phyloP scores from a whole-genome alignment of 2,113 vertebrate species.

The Narcine bancroftii region DNA sequence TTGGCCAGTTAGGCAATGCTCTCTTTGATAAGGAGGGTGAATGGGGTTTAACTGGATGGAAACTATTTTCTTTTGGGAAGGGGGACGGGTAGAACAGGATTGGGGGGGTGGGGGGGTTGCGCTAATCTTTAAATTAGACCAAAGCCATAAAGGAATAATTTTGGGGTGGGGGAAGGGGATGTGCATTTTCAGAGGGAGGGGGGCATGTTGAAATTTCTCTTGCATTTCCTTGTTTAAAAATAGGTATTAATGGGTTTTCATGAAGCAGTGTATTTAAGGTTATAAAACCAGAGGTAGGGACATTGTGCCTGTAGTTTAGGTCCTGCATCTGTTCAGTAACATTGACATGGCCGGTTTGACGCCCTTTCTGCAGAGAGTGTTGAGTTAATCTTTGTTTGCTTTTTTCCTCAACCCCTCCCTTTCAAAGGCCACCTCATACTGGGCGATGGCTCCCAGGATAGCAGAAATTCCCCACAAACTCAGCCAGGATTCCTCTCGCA shows the following conservation, averaged over 20 bases:
- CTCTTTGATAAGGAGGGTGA: too few relatives aligned
- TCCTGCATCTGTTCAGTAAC: neutral
- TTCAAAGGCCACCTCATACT: neutral
- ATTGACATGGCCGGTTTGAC: neutral
- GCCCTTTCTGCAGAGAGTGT: neutral
- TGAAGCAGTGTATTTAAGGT: neutral
- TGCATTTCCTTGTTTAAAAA: neutral
- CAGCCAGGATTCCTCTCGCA: neutral
- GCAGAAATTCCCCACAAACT: neutral
- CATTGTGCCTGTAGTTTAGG: neutral
- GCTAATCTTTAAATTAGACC: neutral
- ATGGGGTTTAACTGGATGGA: too few relatives aligned
- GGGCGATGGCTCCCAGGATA: neutral
- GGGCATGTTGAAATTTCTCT: neutral
- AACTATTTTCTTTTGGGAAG: neutral
- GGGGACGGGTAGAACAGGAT: neutral
- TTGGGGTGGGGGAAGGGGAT: neutral
- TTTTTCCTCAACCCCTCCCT: neutral
- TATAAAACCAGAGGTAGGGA: neutral
- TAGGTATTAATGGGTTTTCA: neutral
- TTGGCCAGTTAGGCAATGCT: too few relatives aligned
- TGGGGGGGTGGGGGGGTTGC: neutral
- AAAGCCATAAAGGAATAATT: neutral
- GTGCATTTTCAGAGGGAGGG: neutral
- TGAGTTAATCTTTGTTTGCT: neutral